Base-by-base conservation (phyloP, 2,888 invertebrate species). In the Apodemia mormo region DNA sequence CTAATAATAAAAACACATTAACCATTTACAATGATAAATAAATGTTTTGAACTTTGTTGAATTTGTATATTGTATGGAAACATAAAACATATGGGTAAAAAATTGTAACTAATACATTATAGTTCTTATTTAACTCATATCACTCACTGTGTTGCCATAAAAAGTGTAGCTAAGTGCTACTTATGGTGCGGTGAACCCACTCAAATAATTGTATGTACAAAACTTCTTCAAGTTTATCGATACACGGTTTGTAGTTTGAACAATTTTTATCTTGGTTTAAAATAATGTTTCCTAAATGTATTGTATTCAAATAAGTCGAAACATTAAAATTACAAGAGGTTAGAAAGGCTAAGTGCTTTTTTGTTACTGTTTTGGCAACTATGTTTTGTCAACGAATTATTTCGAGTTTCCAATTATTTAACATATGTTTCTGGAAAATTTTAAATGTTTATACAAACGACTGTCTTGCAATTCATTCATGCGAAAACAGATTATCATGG, bases 331-430 rank as follows among this genome's bases (percentile, higher is more conserved):
- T 22, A 54, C 54, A 54, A 2, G 54, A 54, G 54, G 54, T 54
- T 54, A 54, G 54, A 54, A 54, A 54, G 54, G 54, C 54, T 54
- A 54, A 54, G 43, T 43, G 5, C 22, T 54, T 54, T 54, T 54
- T n/a, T 22, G 22, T 54, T 8, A 10, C 7, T 54, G n/a, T 22
- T 54, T 54, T 54, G 54, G 22, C 54, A 54, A 22, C 54, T 54
- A 8, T 54, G 22, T 8, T 22, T n/a, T 54, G n/a, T 8, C 54
- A 22, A 22, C n/a, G n/a, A 8, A 54, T 2, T 7, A 22, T 22
- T 22, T 54, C 6, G 8, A 54, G n/a, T n/a, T 7, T 1, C 8
- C 22, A 54, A 54, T 54, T 22, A 54, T 22, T 22, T 22, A 22
- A 22, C 10, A 54, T 9, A 54, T 6, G 7, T 22, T 6, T 2